phyloP scores from a whole-genome alignment of 2,113 vertebrate genomes.

The Callorhinus ursinus region DNA sequence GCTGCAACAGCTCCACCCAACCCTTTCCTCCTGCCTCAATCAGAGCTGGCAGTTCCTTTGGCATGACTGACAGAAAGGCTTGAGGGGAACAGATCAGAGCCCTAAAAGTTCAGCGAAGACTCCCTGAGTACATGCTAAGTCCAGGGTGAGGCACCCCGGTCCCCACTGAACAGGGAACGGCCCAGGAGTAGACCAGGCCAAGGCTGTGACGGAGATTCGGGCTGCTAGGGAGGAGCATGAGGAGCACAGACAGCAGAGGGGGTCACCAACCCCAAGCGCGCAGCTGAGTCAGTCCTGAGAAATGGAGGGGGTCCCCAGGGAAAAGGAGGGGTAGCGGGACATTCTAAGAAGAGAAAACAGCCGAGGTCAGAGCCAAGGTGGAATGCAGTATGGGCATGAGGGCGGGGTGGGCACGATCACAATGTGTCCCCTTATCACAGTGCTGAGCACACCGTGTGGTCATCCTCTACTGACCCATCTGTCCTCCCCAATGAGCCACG shows the following conservation, averaged over 20 bases:
- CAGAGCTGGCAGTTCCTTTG: not conserved
- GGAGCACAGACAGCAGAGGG: not conserved
- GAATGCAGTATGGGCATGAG: not conserved
- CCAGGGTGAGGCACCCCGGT: not conserved
- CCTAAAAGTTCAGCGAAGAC: not conserved
- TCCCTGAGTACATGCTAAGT: not conserved
- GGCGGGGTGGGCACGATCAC: accelerated
- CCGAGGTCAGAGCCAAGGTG: not conserved
- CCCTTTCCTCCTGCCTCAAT: not conserved
- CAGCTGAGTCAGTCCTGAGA: not conserved
- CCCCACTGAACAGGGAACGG: accelerated
- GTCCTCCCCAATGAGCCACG: not conserved
- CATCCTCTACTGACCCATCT: not conserved
- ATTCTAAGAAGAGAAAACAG: not conserved
- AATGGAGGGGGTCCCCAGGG: not conserved
- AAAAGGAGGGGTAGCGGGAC: not conserved
- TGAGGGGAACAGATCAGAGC: not conserved
- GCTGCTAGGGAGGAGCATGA: not conserved
- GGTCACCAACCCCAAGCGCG: not conserved
- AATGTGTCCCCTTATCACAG: not conserved
- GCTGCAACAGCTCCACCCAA: not conserved
- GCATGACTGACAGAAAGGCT: not conserved
- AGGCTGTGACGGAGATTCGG: not conserved
- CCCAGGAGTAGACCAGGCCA: not conserved
- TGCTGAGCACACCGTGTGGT: accelerated